Evolutionary conservation across 2,797 vertebrate species (phyloP).

Genomic region (Gymnothorax javanicus): DNA sequence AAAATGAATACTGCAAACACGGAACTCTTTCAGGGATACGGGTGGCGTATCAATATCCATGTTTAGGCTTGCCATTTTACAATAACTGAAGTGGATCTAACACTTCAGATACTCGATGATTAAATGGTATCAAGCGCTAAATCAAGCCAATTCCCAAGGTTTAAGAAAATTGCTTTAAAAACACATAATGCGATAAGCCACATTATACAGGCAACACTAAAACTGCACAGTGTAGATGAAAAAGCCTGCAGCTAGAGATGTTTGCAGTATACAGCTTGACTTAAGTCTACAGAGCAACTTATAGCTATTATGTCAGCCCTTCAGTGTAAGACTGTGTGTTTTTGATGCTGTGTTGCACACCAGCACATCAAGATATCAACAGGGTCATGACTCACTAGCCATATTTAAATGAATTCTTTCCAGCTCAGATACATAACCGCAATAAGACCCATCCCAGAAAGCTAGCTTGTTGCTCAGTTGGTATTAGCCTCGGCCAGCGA

Average conservation of each 20-base stretch:
- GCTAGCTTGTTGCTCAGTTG: no score
- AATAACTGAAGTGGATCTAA: no score
- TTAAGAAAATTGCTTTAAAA: not conserved
- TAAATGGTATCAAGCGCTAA: no score
- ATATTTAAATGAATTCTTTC: not conserved
- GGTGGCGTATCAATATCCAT: no score
- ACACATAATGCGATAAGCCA: not conserved
- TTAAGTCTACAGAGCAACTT: not conserved
- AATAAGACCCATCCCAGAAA: no score
- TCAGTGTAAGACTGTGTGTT: not conserved
- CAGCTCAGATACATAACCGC: not conserved
- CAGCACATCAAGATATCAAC: not conserved
- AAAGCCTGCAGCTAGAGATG: not conserved
- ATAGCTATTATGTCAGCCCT: not conserved
- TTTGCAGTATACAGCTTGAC: not conserved
- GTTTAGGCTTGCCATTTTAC: no score
- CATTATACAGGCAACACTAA: not conserved
- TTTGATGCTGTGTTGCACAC: not conserved
- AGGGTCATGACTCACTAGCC: not conserved
- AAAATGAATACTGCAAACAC: no score
- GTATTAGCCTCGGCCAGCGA: no score
- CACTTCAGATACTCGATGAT: no score
- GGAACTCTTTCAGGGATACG: no score
- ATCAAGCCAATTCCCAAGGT: no score
- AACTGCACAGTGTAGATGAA: not conserved